Evolutionary conservation across 2,888 invertebrate species (phyloP), one percentile per base, ranked within the genome.

Genomic region (Nectonema munidae): DNA sequence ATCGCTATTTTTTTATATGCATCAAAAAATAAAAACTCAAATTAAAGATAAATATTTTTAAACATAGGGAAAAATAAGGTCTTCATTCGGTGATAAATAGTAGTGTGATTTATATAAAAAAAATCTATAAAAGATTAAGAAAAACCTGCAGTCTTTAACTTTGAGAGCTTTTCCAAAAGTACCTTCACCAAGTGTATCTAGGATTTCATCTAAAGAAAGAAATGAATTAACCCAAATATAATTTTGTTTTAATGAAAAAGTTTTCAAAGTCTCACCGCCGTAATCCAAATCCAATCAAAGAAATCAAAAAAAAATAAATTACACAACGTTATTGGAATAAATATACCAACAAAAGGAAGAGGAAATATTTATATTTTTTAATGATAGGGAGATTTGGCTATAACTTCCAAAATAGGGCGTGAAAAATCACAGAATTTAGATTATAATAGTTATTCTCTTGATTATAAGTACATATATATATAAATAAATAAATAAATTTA

Each of bases 131-230:
- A 33, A 5, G 11, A 33, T 6, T 9, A 9, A 37, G 4, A 35
- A n/a, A 19, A n/a, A 34, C 35, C 11, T 19, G 6, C 46, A 43
- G 63, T 86, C 86, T 63, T 75, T 75, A 61, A 83, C 83, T 67
- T 86, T 76, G 55, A 89, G 83, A 55, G 95, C 89, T 67, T 89
- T 86, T 58, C 95, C 95, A 68, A 95, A 95, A 50, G 95, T 95
- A 56, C 95, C 95, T 65, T 95, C 89, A 52, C 95, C 95, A 55
- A 95, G 71, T 52, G 89, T 95, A 61, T 72, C 69, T 64, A 79
- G 67, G 63, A 95, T 74, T 68, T 79, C 77, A 71, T 86, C 89
- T 89, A 76, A 43, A 49, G 49, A 42, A 45, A 47, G n/a, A n/a
- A n/a, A n/a, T n/a, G n/a, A n/a, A n/a, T n/a, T n/a, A n/a, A n/a